Evolutionary conservation across 2,113 vertebrate genomes (phyloP).

Genomic region (Neogobius melanostomus): DNA sequence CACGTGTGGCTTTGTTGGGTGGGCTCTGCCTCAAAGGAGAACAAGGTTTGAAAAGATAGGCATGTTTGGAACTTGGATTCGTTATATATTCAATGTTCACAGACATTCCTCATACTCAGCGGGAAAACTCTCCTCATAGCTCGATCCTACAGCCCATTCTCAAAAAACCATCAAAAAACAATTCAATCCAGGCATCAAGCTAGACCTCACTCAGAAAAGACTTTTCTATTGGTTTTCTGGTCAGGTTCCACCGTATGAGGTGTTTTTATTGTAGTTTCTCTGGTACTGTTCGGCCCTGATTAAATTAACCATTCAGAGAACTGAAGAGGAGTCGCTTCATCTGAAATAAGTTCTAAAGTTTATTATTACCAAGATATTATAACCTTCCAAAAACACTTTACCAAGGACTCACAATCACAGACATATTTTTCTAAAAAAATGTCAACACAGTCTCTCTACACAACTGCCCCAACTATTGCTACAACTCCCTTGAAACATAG

Average conservation of each 20-base stretch:
- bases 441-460: slow-evolving; percentile 74
- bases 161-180: slow-evolving; percentile 73
- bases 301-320: slow-evolving; percentile 83
- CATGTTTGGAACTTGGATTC: slow-evolving; percentile 85
- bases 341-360: slow-evolving; percentile 76
- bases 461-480: slow-evolving; percentile 56
- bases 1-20: too few species aligned
- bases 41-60: slow-evolving; percentile 78
- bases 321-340: slow-evolving; percentile 75
- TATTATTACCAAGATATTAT: slow-evolving; percentile 66
- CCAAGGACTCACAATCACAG: slow-evolving; percentile 57
- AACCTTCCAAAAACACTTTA: slow-evolving; percentile 67
- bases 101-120: slow-evolving; percentile 83
- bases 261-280: slow-evolving; percentile 79
- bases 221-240: slow-evolving; percentile 77
- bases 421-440: slow-evolving; percentile 80
- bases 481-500: slow-evolving; percentile 59
- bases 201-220: slow-evolving; percentile 70
- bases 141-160: slow-evolving; percentile 84
- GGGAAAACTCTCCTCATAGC: slow-evolving; percentile 78
- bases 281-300: slow-evolving; percentile 73
- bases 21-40: slow-evolving; percentile 81
- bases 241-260: slow-evolving; percentile 81
- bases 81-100: slow-evolving; percentile 87
- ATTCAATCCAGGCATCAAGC: slow-evolving; percentile 79